Percentiles rank a stretch among this genome's conserved stretches.
phyloP scores from a whole-genome alignment of 2,888 invertebrate genomes.

The Eilema griseolum region DNA sequence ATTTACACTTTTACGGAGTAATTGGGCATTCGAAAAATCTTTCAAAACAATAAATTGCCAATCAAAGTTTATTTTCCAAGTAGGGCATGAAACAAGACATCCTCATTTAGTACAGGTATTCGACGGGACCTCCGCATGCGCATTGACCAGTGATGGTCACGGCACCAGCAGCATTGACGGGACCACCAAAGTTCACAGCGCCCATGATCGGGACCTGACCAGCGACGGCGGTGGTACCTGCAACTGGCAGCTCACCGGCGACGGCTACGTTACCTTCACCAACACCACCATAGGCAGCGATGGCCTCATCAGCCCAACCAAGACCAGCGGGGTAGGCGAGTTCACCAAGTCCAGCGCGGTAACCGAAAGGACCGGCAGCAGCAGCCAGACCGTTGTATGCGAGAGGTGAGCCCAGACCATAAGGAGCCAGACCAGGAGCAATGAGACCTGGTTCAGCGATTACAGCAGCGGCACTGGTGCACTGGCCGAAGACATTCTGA shows the following conservation, averaged over 20 bases:
- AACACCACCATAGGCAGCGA: constrained; percentile 21
- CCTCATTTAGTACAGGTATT: constrained; percentile 21
- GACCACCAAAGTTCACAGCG: constrained; percentile 37
- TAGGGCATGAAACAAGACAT: neutral
- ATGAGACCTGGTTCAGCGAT: neutral
- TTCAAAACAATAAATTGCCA: too few species aligned
- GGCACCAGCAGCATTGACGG: constrained; percentile 51
- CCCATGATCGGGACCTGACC: too few species aligned
- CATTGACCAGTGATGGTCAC: constrained; percentile 54
- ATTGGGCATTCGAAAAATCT: too few species aligned
- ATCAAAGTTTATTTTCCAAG: neutral
- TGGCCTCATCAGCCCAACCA: neutral
- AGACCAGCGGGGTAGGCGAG: neutral
- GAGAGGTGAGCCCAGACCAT: neutral
- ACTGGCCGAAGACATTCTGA: constrained; percentile 20
- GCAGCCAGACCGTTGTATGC: constrained; percentile 20
- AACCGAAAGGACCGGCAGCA: constrained; percentile 29
- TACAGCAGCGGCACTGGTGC: constrained; percentile 27
- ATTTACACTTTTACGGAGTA: too few species aligned
- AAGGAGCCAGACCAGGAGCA: constrained; percentile 26
- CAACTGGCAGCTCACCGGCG: too few species aligned
- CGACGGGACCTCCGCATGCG: constrained; percentile 39
- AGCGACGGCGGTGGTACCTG: too few species aligned
- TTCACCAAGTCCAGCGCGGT: constrained; percentile 8
- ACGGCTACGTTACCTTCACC: too few species aligned